Evolutionary conservation across 1,140 invertebrate genomes (phyloP).

Genomic region (Drosophila pseudoananassae): DNA sequence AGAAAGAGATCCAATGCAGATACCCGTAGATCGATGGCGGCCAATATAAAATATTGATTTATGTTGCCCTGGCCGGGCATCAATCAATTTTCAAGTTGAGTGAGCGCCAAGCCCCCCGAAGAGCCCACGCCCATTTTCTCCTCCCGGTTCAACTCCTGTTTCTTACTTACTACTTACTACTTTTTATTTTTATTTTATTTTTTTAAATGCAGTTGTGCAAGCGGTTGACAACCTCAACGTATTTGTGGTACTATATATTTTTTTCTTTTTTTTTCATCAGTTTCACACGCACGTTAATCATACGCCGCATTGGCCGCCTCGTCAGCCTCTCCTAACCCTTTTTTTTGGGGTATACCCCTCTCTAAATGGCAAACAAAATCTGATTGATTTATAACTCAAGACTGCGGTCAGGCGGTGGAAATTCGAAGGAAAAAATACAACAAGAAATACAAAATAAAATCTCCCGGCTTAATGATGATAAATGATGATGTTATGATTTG

Average conservation of each 20-base stretch:
- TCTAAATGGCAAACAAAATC: conserved; percentile 73
- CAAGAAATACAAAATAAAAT: conserved; percentile 48
- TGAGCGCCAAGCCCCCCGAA: conserved; percentile 55
- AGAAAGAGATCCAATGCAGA: conserved; percentile 2
- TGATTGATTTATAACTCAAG: conserved; percentile 80
- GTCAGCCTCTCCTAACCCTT: conserved; percentile 22
- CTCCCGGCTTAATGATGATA: conserved; percentile 74
- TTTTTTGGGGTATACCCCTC: conserved; percentile 6
- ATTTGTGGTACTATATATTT: conserved; percentile 9
- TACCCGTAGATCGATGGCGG: conserved; percentile 19
- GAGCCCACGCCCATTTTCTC: conserved; percentile 34
- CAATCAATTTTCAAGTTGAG: conserved; percentile 72
- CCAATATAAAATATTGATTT: conserved; percentile 68
- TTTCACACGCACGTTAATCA: conserved; percentile 75
- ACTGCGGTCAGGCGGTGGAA: conserved; percentile 38
- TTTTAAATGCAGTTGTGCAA: conserved; percentile 24
- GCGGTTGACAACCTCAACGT: conserved; percentile 41
- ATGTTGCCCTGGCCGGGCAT: conserved; percentile 55
- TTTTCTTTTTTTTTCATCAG: conserved; percentile 13
- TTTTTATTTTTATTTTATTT: too few relatives aligned
- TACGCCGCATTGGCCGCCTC: conserved; percentile 60
- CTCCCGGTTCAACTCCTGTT: conserved; percentile 1
- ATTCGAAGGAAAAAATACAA: conserved; percentile 22
- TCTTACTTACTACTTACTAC: not conserved
- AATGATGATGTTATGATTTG: conserved; percentile 82